Percentiles rank a stretch among this genome's conserved stretches.
phyloP scores from a whole-genome alignment of 2,888 invertebrate species.

The Cosmorhoe ocellata region DNA sequence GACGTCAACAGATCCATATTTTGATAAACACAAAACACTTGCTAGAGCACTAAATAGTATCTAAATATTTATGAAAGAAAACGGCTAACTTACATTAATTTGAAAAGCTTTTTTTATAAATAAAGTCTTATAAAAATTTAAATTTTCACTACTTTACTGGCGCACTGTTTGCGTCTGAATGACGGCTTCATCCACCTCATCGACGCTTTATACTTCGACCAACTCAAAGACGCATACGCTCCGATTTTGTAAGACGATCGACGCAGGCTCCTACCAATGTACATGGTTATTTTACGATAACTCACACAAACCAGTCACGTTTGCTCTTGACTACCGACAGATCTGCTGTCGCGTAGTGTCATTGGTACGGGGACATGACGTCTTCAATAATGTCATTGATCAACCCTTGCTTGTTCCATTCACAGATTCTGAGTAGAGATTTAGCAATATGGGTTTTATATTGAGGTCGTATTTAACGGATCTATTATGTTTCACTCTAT shows the following conservation, averaged over 20 bases:
- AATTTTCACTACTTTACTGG: conserved; percentile 68
- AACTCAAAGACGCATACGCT: conserved; percentile 72
- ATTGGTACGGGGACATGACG: conserved; percentile 68
- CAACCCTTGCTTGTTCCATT: conserved; percentile 67
- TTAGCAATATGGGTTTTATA: conserved; percentile 69
- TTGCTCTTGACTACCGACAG: conserved; percentile 27
- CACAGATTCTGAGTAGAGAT: conserved; percentile 69
- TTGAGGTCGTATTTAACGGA: conserved; percentile 69
- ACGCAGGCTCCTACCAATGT: conserved; percentile 65
- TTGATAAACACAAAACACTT: conserved; percentile 20
- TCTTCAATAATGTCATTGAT: conserved; percentile 65
- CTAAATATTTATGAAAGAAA: conserved; percentile 31
- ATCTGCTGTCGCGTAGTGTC: conserved; percentile 30
- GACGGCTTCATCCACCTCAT: conserved; percentile 68
- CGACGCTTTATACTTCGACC: conserved; percentile 78
- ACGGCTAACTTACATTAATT: conserved; percentile 75
- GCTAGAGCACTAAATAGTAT: conserved; percentile 27
- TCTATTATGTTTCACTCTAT: conserved; percentile 43
- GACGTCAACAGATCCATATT: conserved; percentile 8
- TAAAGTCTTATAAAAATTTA: conserved; percentile 40
- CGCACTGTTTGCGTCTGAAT: conserved; percentile 77
- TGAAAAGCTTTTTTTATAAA: conserved; percentile 62
- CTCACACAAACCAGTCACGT: conserved; percentile 32
- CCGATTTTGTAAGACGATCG: conserved; percentile 78
- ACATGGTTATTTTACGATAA: conserved; percentile 33